Evolutionary conservation across 2,797 vertebrate genomes (phyloP), one percentile per base, ranked within the genome.

Genomic region (Tauraco hartlaubi): DNA sequence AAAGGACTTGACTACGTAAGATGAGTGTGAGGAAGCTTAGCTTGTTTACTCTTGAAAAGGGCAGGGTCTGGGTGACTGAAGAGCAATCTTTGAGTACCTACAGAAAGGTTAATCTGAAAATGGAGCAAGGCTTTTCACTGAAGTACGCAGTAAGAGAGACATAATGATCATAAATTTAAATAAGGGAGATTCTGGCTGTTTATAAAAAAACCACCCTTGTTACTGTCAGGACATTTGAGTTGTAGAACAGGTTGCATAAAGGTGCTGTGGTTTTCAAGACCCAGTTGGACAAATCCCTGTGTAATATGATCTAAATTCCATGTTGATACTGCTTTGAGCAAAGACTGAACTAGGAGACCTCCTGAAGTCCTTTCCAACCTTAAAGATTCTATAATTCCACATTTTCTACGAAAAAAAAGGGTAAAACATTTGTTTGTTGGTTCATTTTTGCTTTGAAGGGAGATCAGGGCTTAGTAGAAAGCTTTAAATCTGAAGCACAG

Each of bases 401-500:
- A 15, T 41, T 49, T 82, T 28, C 68, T 22, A 44, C 13, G 15
- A 28, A 35, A 64, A 5, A 19, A 51, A 33, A n/a, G 26, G 11
- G 9, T 29, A 66, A 56, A 94, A 71, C 3, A 3, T 12, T 56
- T 21, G 7, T 68, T 62, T 33, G 46, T 10, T 46, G 5, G 4
- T 12, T 41, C 39, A 41, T 41, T 59, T 84, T 10, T 44, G 3
- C 5, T 68, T 46, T 0, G 0, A 5, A 8, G 0, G 2, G 0
- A 67, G 7, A 20, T 35, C 7, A 52, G 14, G 20, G 5, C 9
- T 41, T 21, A 18, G 11, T 4, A 68, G 25, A 64, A 88, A 93
- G 28, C 17, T 61, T 85, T 20, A 44, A 33, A 78, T 7, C 31
- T 9, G 4, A 76, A 79, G 9, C 13, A 54, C 18, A 23, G 12